Evolutionary conservation across 2,888 invertebrate genomes (phyloP), one percentile per base, ranked within the genome.

Genomic region (Dynastes grantii): DNA sequence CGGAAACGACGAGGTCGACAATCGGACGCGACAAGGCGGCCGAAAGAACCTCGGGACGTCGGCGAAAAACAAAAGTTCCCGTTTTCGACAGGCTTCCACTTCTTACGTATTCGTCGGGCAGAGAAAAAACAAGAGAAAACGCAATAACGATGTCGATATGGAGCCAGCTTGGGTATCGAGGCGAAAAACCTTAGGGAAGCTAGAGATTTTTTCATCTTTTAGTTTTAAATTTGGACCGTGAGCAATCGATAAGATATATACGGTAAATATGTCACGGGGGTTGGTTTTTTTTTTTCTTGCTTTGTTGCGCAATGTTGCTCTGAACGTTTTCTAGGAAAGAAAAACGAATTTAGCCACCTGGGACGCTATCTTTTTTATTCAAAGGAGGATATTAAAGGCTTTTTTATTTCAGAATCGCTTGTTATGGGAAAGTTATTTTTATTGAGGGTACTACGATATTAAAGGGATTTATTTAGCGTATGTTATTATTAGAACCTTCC

Each of bases 81-180:
- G 45, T 11, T 11, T 8, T 11, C 45, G 45, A 45, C 45, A 45
- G 45, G 45, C 8, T 45, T 45, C 45, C 45, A 1, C 8, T 45
- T 11, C 13, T 16, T 55, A 5, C 55, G 55, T 0, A 45, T 45
- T n/a, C 55, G 55, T n/a, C 55, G 55, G 45, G 32, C 32, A 37
- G 5, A 37, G 32, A 45, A 11, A 45, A 45, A 45, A 8, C 45
- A 45, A 11, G 45, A 11, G 8, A 45, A 32, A 70, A 70, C 70
- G 53, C 51, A 70, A 70, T 70, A 70, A 70, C 49, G 70, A 51
- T n/a, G 70, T 70, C 70, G 70, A 45, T 45, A 45, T 11, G 45
- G 55, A 13, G 22, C n/a, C 16, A 55, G n/a, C 16, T 1, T n/a
- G 55, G 22, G 55, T 55, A 22, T 55, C n/a, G 55, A 55, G 13